phyloP scores from a whole-genome alignment of 23 tunicate species.

The Ascidia mentula region DNA sequence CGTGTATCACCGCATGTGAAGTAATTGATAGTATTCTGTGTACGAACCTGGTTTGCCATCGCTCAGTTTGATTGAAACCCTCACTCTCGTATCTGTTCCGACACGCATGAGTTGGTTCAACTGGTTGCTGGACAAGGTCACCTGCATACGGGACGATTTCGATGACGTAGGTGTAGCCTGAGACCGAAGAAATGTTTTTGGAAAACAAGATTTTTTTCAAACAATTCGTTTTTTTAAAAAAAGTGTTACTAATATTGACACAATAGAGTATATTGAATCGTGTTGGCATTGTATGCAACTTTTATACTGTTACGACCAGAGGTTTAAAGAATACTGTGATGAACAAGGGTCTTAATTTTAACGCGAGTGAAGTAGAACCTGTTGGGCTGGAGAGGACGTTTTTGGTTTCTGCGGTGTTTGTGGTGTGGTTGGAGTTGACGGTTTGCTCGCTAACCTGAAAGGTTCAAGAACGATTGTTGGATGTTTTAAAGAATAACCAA shows the following conservation, averaged over 20 bases:
- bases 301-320: not conserved
- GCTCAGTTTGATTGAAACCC: conserved; percentile 53
- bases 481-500: too few relatives aligned
- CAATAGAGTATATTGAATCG: not conserved
- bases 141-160: conserved; percentile 48
- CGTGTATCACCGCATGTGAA: too few relatives aligned
- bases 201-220: not conserved
- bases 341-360: not conserved
- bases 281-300: not conserved
- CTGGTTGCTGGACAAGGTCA: conserved; percentile 67
- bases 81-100: conserved; percentile 42
- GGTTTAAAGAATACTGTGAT: too few relatives aligned
- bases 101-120: conserved; percentile 63
- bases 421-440: not conserved
- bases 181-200: not conserved
- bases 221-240: not conserved
- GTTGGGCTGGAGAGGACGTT: not conserved
- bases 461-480: too few relatives aligned
- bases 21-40: too few relatives aligned
- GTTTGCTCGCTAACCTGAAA: not conserved
- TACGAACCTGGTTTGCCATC: conserved; percentile 87
- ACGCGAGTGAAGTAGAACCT: not conserved
- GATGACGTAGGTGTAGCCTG: not conserved
- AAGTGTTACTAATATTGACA: not conserved
- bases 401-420: not conserved